These are phyloP conservation scores for Drosophila prolongata DNA, from an alignment of 2,888 invertebrate genomes.

Conservation along the genomic window DNA sequence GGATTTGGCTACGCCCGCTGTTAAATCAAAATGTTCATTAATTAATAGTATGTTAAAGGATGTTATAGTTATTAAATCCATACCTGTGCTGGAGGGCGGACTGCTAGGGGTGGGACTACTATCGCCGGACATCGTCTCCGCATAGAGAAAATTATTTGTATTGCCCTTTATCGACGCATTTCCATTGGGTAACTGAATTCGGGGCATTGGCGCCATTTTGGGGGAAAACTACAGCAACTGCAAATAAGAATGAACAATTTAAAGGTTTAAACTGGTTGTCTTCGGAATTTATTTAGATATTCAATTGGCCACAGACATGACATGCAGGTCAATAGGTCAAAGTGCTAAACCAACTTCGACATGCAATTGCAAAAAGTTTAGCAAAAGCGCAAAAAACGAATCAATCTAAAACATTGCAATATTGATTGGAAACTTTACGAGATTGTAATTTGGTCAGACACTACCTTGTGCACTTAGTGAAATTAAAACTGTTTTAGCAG, in stretches of 20 bases:
- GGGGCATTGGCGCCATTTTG: slow-evolving; percentile 83
- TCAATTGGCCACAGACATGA: slow-evolving; percentile 17
- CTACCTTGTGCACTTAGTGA: background rate
- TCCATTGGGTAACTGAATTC: slow-evolving; percentile 61
- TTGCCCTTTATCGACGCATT: slow-evolving; percentile 59
- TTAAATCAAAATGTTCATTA: too few species aligned
- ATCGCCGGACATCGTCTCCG: slow-evolving; percentile 81
- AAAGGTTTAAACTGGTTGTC: slow-evolving; percentile 8
- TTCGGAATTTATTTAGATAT: slow-evolving; percentile 24
- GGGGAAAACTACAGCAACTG: slow-evolving; percentile 22
- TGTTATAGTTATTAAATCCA: background rate
- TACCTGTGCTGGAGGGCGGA: slow-evolving; percentile 84
- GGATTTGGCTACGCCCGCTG: slow-evolving; percentile 83
- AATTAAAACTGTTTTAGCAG: background rate
- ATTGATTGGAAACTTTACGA: slow-evolving; percentile 20
- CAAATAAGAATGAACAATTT: background rate
- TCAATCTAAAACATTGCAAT: slow-evolving; percentile 3
- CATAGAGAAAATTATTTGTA: slow-evolving; percentile 68
- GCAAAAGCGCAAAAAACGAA: slow-evolving; percentile 26
- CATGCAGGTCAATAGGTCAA: slow-evolving; percentile 64
- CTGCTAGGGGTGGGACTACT: slow-evolving; percentile 84
- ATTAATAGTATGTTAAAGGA: too few species aligned
- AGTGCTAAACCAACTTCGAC: slow-evolving; percentile 27
- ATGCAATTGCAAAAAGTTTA: slow-evolving; percentile 47
- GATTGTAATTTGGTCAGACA: background rate